Base-by-base conservation (phyloP, 2,888 invertebrate species). In the Mythimna pallens region DNA sequence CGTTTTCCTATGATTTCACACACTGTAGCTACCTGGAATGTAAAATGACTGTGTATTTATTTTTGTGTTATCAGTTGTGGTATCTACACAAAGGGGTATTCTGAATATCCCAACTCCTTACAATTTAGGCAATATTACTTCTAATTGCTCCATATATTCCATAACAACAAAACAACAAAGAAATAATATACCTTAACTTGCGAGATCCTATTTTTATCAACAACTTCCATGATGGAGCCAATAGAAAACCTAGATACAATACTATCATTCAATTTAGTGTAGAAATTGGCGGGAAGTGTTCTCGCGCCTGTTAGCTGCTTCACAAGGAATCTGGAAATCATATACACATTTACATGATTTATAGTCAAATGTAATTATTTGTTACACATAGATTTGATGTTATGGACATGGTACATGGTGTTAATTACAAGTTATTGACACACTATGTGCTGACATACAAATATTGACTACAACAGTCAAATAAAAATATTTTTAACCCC, bases 161-260 rank as follows among this genome's bases (percentile, higher is more conserved):
- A 36, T 8, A n/a, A n/a, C n/a, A n/a, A n/a, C n/a, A n/a, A n/a
- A n/a, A n/a, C n/a, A n/a, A n/a, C 6, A 47, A 4, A 30, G 14
- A 6, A 30, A 30, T 7, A 25, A 1, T 20, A 9, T 78, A 96
- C 96, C 93, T 98, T 98, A 83, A 99, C 98, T 95, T 99, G 98
- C 22, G 99, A 99, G 89, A 99, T 99, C 87, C 99, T 97, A 96
- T 98, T 99, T 94, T 99, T 99, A 94, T 99, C 99, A 0, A 99
- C 99, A 63, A 99, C 99, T 96, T 99, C 99, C 90, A 99, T 97
- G 89, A 98, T 97, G 89, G 98, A 97, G 69, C 99, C 98, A 83
- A 98, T 96, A 76, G 98, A 97, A 93, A 99, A 99, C 83, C 98
- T 97, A 12, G 98, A 98, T 90, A 97, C 97, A 88, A 98, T 96